Evolutionary conservation across 2,888 invertebrate genomes (phyloP), one percentile per base, ranked within the genome.

Genomic region (Pseudococcus longispinus): DNA sequence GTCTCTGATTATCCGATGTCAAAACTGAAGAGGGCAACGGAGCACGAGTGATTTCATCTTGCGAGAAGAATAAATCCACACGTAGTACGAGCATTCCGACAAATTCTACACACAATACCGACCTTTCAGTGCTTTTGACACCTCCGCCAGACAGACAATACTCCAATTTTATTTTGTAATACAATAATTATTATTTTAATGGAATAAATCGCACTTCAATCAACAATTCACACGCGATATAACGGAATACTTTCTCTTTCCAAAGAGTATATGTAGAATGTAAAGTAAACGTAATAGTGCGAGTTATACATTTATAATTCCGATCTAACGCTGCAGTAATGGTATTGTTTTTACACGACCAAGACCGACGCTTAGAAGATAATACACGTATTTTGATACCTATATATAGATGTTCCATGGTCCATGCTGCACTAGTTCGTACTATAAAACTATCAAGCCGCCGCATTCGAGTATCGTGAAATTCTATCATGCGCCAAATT

Each of bases 221-320:
- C 55, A 51, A 32, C 83, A 55, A 55, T 83, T 83, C 83, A 83
- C 83, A 83, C 83, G 83, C 83, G 55, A 83, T 83, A 51, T 83
- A 83, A 83, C 83, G 83, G 83, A 83, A 29, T 55, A 46, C 83
- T 83, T 83, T 83, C 83, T 83, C 83, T 83, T 83, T 55, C 37
- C 83, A 37, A 32, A 20, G 37, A 37, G 77, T 80, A 80, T 77
- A 77, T 37, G 77, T 80, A 80, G 29, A 80, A 80, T 80, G 42
- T 42, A 42, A 80, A 20, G n/a, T 80, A 80, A 80, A 80, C 42
- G 77, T 80, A 80, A 80, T 80, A 80, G 77, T 29, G 18, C 77
- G 77, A 80, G 42, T 26, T 74, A 80, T 80, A 55, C 8, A 18
- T 80, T 80, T 80, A 42, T 80, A 18, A 80, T 80, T 80, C 77